Percentiles rank a stretch among this genome's conserved stretches.
These are phyloP conservation scores for Thermophis baileyi DNA, from an alignment of 2,113 vertebrate genomes.

Conservation along the genomic window DNA sequence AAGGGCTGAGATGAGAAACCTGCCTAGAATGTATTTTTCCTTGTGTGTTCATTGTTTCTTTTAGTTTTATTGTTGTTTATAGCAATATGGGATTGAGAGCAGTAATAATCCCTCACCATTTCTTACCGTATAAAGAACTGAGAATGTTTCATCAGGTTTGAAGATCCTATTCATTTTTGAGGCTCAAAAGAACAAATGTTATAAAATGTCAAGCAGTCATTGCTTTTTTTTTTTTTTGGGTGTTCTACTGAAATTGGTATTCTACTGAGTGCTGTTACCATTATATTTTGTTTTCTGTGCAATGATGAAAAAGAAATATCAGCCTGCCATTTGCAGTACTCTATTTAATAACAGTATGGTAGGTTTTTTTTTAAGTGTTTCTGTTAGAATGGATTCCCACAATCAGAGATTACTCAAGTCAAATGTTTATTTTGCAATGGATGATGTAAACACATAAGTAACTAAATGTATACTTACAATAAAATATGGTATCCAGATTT, in stretches of 20 bases:
- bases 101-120: background rate
- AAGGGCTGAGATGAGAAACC: background rate
- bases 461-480: background rate
- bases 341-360: background rate
- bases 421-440: background rate
- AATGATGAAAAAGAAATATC: background rate
- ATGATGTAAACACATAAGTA: background rate
- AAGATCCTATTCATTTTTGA: conserved; percentile 5
- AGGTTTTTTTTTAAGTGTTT: background rate
- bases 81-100: background rate
- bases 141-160: background rate
- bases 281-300: conserved; percentile 3
- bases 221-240: background rate
- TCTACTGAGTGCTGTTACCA: background rate
- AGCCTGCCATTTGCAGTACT: background rate
- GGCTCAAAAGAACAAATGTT: background rate
- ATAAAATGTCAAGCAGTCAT: background rate
- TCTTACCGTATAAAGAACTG: background rate
- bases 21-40: background rate
- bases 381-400: background rate
- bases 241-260: background rate
- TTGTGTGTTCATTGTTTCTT: background rate
- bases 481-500: background rate
- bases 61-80: background rate
- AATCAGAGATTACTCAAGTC: background rate